Evolutionary conservation across 2,113 vertebrate species (phyloP), one percentile per base, ranked within the genome.

Genomic region (Abramis brama): DNA sequence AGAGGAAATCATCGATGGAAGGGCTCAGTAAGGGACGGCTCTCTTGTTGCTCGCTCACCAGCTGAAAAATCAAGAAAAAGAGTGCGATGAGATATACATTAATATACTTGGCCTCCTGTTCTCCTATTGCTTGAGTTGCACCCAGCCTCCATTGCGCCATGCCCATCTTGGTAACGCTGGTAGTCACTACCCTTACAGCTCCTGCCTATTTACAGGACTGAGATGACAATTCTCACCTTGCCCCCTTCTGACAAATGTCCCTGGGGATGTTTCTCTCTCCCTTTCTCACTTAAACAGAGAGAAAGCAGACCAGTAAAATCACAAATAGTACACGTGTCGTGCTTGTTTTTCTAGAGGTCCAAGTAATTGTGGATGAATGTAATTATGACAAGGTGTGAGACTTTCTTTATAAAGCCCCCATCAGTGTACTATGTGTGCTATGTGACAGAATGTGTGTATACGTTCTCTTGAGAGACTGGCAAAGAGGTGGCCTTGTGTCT

Each of bases 1-100:
- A 97, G 90, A 99, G 97, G 93, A 99, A 99, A 94, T 99, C 98
- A 47, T 99, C 98, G 85, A 99, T 99, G 88, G 98, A 99, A 79
- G 98, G 98, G 84, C 98, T 99, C 89, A 99, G 95, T 86, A 99
- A 97, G 55, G 98, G 98, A 87, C 98, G 96, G 93, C 98, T 99
- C 93, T 99, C 98, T 94, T 99, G 98, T 91, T 98, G 98, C 91
- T 99, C 98, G 86, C 96, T 97, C 95, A 98, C 97, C 96, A 99
- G 95, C 98, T 99, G 96, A 47, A 95, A 92, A 96, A 92, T 92
- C 90, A 87, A 85, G 92, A 6, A 76, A 83, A 71, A 91, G 60
- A 62, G 59, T 86, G 88, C 47, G 91, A 62, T 33, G 45, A 87
- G 74, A 85, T 15, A 12, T 11, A 62, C 30, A 83, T 71, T 23